Evolutionary conservation across 2,888 invertebrate species (phyloP), one percentile per base, ranked within the genome.

Genomic region (Petrolisthes cinctipes): DNA sequence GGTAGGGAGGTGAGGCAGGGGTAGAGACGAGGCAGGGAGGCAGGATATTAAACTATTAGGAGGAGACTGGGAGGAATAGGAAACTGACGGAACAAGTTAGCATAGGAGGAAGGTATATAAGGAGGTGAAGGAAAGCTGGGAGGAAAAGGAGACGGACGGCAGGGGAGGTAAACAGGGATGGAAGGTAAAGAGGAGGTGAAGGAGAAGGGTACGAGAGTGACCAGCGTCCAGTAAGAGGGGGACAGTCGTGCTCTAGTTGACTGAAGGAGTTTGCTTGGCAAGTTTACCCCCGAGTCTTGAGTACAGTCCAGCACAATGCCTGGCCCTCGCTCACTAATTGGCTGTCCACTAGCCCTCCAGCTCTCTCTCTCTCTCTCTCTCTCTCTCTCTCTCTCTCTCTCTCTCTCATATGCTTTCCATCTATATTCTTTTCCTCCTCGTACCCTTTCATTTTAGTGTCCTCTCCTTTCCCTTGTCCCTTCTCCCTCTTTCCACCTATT

Each of bases 241-340:
- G 86, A 82, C 81, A 86, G 73, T 86, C 86, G 71, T 61, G 86
- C 82, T 81, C 81, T 81, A 86, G 86, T 86, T 86, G 68, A 85
- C 86, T 81, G 81, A 23, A 86, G 53, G 61, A 86, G 86, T 86
- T 86, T 86, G 82, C 86, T 82, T 82, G 75, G 79, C 83, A 71
- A 86, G 83, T 86, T 86, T 83, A 86, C 86, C 83, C 83, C 68
- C 79, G 83, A 83, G 83, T 79, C 79, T 83, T 57, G 83, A 86
- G 86, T 86, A 83, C 86, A 86, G 83, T 86, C 83, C 71, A 83
- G 83, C 86, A 86, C 86, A 86, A 86, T 83, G 73, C 83, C 73
- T 68, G 73, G 83, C 80, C 86, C 80, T 78, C 79, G 56, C 83
- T 83, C 86, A 20, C 83, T 86, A 86, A 86, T 86, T 86, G 86